Evolutionary conservation across 2,888 invertebrate genomes (phyloP), one percentile per base, ranked within the genome.

Genomic region (Cosmopolites sordidus): DNA sequence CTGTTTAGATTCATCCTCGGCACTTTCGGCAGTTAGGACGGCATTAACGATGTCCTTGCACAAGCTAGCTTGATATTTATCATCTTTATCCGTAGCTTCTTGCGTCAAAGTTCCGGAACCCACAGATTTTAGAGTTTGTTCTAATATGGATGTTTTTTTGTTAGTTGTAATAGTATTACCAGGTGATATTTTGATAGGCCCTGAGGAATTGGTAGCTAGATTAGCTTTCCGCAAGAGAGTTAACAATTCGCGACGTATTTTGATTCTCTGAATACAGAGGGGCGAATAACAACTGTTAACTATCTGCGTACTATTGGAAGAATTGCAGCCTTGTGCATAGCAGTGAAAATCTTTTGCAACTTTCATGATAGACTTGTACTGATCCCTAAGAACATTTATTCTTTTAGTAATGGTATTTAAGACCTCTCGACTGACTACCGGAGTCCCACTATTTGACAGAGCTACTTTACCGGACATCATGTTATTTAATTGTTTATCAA

Each of bases 211-310:
- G 2, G 79, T 78, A 4, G 74, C 74, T 33, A 78, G 75, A 60
- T 84, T 86, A 2, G 83, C 83, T 68, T 80, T 83, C 69, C 85
- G 74, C 67, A 84, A 66, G 62, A 84, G 65, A 51, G 78, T 63
- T 62, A 84, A 68, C 43, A 91, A 72, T 64, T 89, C 86, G 60
- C 83, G 82, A 43, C 89, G 80, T 2, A 90, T 76, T 61, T 81
- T 80, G 3, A 81, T 82, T 68, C 87, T 85, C 67, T 86, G 84
- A 47, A 89, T 76, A 68, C 92, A 93, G 42, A 87, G 72, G 0
- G 92, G 89, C 0, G 92, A 92, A 69, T 89, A 93, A 65, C 92
- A 92, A 43, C 73, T 78, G 0, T 75, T 74, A 67, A 84, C 70
- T 73, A 78, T 51, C 69, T 70, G 64, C 74, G 78, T 54, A 72